Conservation (phyloP, 1,140 invertebrate species). For the Drosophila jambulina region DNA sequence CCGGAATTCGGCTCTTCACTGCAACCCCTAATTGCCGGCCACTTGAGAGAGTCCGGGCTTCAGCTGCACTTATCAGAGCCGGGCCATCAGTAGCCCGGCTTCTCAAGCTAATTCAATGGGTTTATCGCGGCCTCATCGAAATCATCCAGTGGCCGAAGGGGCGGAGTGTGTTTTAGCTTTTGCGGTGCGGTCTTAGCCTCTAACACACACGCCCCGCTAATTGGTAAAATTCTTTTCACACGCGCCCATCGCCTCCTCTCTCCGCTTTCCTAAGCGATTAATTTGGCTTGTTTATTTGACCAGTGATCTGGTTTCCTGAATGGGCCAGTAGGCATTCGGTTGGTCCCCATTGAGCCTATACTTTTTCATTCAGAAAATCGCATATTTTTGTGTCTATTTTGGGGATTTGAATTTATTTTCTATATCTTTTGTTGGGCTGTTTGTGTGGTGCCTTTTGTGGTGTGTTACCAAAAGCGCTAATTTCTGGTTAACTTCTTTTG, state of each 20-base stretch:
- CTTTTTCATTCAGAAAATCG: slow-evolving; percentile 41
- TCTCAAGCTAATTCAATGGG: slow-evolving; percentile 49
- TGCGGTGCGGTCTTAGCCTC: slow-evolving; percentile 25
- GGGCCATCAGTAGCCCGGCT: slow-evolving; percentile 65
- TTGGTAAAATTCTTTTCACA: slow-evolving; percentile 64
- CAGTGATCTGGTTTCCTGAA: slow-evolving; percentile 44
- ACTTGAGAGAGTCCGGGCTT: slow-evolving; percentile 58
- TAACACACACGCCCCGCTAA: slow-evolving; percentile 42
- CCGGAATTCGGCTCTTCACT: slow-evolving; percentile 36
- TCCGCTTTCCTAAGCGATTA: slow-evolving; percentile 44
- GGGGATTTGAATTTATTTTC: slow-evolving; percentile 50
- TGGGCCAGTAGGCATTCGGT: slow-evolving; percentile 31
- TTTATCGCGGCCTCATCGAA: slow-evolving; percentile 68
- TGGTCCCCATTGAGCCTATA: slow-evolving; percentile 46
- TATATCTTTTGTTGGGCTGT: slow-evolving; percentile 12
- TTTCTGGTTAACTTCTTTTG: slow-evolving; percentile 39
- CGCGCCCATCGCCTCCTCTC: slow-evolving; percentile 36
- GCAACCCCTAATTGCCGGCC: slow-evolving; percentile 79
- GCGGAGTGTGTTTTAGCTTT: slow-evolving; percentile 70
- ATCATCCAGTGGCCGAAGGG: slow-evolving; percentile 63
- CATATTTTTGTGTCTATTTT: slow-evolving; percentile 40
- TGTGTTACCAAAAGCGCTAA: slow-evolving; percentile 48
- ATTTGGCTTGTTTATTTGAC: slow-evolving; percentile 66
- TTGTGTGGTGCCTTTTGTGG: slow-evolving; percentile 28
- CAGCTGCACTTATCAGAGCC: slow-evolving; percentile 74